Evolutionary conservation across 2,113 vertebrate species (phyloP).

Genomic region (Daphoenositta chrysoptera): DNA sequence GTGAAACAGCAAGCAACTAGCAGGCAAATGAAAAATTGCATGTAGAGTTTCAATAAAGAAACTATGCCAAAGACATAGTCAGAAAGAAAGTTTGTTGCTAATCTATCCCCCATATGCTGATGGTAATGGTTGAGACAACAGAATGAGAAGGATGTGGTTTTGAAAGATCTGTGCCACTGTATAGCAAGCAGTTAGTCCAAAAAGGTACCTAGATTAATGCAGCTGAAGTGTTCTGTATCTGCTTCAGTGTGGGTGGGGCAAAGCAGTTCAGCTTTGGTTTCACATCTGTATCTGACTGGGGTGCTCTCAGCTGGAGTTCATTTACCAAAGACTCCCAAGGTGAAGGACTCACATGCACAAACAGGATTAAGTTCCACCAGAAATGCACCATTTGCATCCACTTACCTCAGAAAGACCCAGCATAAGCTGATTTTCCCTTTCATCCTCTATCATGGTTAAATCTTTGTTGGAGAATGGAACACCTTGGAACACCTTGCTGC

Average conservation of each 20-base stretch:
- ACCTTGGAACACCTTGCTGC: neutral
- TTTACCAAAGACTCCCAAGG: neutral
- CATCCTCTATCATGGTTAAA: neutral
- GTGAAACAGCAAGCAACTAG: neutral
- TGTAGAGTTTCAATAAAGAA: neutral
- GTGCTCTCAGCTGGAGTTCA: neutral
- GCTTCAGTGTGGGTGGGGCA: neutral
- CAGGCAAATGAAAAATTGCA: neutral
- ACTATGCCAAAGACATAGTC: neutral
- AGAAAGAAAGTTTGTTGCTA: neutral
- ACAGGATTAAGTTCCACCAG: neutral
- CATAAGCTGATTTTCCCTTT: neutral
- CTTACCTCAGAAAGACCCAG: neutral
- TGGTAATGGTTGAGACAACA: neutral
- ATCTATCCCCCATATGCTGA: accelerated
- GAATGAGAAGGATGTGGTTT: neutral
- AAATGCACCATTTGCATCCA: neutral
- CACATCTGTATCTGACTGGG: neutral
- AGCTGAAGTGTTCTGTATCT: neutral
- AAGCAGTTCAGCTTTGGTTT: neutral
- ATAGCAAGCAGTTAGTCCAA: neutral
- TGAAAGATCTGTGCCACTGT: neutral
- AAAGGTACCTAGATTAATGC: neutral
- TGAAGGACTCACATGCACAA: neutral
- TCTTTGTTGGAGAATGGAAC: neutral